Evolutionary conservation across 2,113 vertebrate genomes (phyloP).

Genomic region (Cyanoramphus novaezelandiae): DNA sequence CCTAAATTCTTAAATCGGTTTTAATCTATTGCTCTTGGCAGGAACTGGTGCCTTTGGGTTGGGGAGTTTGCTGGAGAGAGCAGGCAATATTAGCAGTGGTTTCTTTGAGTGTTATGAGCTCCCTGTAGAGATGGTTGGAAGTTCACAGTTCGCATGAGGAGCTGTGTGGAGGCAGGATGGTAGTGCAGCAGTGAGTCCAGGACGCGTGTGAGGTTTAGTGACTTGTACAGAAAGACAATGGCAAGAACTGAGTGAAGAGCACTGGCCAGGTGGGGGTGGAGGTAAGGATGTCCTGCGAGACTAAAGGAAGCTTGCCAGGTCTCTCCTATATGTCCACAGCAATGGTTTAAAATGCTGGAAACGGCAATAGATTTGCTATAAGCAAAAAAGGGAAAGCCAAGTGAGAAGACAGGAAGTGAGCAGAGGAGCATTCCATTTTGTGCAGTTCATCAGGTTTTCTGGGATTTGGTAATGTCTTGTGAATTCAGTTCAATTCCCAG

Average conservation of each 20-base stretch:
- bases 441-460: not conserved
- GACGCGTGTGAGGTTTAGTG: not conserved
- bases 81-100: conserved; percentile 30
- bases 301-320: not conserved
- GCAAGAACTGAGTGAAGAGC: not conserved
- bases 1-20: conserved; percentile 21
- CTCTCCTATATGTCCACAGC: not conserved
- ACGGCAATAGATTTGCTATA: not conserved
- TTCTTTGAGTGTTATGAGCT: not conserved
- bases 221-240: not conserved
- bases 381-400: not conserved
- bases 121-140: conserved; percentile 18
- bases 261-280: not conserved
- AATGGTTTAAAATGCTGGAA: not conserved
- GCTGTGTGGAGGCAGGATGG: fast-evolving
- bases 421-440: not conserved
- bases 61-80: conserved; percentile 27
- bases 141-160: not conserved
- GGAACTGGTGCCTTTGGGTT: not conserved
- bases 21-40: conserved; percentile 61
- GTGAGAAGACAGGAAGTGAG: not conserved
- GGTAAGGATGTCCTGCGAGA: not conserved
- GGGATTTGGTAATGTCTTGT: not conserved
- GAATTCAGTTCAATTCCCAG: not conserved
- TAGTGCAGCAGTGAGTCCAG: not conserved